These are phyloP conservation scores for Slavum lentiscoides DNA, from an alignment of 2,888 invertebrate species.

Conservation along the genomic window DNA sequence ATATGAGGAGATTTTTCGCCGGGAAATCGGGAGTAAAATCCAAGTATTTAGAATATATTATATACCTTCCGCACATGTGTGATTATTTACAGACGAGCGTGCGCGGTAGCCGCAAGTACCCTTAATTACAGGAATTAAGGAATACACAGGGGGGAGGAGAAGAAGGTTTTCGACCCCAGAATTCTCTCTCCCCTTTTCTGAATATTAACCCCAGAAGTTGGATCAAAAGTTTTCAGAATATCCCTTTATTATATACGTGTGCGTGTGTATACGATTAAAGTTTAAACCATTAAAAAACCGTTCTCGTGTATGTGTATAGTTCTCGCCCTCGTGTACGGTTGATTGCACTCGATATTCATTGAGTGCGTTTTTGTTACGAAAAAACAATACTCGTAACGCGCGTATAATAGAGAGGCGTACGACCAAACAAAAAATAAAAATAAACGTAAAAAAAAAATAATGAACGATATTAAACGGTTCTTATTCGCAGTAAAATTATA, in stretches of 20 bases:
- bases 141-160: conserved; percentile 4
- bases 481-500: no score
- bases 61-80: background rate
- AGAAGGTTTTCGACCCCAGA: conserved; percentile 2
- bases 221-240: conserved; percentile 40
- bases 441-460: no score
- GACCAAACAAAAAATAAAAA: background rate
- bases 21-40: conserved; percentile 23
- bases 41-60: background rate
- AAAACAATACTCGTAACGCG: conserved; percentile 22
- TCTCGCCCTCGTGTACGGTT: conserved; percentile 22
- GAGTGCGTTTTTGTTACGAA: conserved; percentile 33
- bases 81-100: conserved; percentile 11
- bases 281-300: conserved; percentile 30
- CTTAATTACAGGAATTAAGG: conserved; percentile 47
- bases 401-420: no score
- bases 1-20: background rate
- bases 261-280: background rate
- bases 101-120: conserved; percentile 20
- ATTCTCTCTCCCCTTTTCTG: conserved; percentile 15
- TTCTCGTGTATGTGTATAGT: background rate
- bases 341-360: conserved; percentile 34
- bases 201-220: conserved; percentile 24
- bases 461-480: no score
- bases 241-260: background rate